Base-by-base conservation (phyloP, 35 echinoderm and acorn worm genomes). In the Nesometra sesokonis region DNA sequence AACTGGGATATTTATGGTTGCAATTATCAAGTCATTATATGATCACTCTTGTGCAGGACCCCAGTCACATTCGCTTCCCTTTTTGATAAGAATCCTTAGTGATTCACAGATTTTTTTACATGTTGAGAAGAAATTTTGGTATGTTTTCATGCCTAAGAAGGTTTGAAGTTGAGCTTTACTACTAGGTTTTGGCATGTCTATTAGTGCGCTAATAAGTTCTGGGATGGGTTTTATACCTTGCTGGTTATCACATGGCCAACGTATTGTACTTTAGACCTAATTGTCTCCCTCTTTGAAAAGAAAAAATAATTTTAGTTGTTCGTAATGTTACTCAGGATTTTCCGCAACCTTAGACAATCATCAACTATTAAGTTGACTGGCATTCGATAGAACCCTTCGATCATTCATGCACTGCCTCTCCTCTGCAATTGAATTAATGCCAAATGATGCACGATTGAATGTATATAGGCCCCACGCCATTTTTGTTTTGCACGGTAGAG, bases 81-180 rank as follows among this genome's bases (percentile, higher is more conserved):
- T 89, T 89, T 38, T 83, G 46, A 29, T 77, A 81, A 46, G 82
- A 27, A 35, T 82, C n/a, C 33, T 79, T 32, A 31, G 82, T 19
- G 21, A 79, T 37, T 82, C 30, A 31, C 27, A 31, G 57, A 0
- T 82, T 34, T 1, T 29, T 7, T 38, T 77, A 82, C 23, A 89
- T 17, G 52, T 76, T 89, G 32, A 29, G 87, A 29, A 89, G 47
- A 76, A 83, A 89, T 33, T 89, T 89, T 82, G 35, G 23, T 78
- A 78, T 30, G 32, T 32, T 30, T 32, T 80, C 5, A 80, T 80
- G 4, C 79, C 79, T 34, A 80, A 36, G 11, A 80, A 80, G 2
- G 79, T 80, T 80, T 80, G 19, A 3, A 80, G 79, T 27, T 80
- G 7, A 3, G 79, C 32, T 80, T 80, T 80, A 32, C 32, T 33